phyloP scores from a whole-genome alignment of 2,797 vertebrate species.

The Ctenopoma kingsleyae region DNA sequence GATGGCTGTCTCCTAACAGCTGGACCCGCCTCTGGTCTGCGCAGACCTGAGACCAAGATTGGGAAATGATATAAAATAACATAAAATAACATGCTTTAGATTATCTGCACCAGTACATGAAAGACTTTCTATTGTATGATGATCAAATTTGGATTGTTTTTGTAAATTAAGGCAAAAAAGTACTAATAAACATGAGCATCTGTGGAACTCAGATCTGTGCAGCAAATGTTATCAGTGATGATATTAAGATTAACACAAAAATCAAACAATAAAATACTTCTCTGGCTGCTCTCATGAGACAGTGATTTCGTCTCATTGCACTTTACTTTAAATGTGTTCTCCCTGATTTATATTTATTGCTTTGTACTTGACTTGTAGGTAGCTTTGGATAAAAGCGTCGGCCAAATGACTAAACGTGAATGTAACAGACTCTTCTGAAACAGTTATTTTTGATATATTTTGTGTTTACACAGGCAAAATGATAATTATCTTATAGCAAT shows the following conservation, averaged over 20 bases:
- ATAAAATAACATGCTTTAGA: conserved; percentile 3
- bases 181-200: neutral
- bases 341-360: no score
- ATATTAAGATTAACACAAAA: neutral
- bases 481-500: no score
- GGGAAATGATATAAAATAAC: conserved; percentile 12
- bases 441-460: no score
- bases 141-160: no score
- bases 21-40: conserved; percentile 77
- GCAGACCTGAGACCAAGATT: conserved; percentile 73
- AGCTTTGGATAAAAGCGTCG: no score
- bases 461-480: no score
- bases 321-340: no score
- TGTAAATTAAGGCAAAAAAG: no score
- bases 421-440: no score
- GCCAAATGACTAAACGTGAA: no score
- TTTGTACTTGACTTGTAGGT: no score
- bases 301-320: neutral
- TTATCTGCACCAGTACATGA: neutral
- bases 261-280: no score
- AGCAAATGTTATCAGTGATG: neutral
- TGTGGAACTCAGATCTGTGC: neutral
- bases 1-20: conserved; percentile 77
- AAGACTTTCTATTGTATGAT: neutral
- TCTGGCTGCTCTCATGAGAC: neutral